These are phyloP conservation scores for Trissonchulus sp. DNA, from an alignment of 2,888 invertebrate genomes.

Conservation along the genomic window DNA sequence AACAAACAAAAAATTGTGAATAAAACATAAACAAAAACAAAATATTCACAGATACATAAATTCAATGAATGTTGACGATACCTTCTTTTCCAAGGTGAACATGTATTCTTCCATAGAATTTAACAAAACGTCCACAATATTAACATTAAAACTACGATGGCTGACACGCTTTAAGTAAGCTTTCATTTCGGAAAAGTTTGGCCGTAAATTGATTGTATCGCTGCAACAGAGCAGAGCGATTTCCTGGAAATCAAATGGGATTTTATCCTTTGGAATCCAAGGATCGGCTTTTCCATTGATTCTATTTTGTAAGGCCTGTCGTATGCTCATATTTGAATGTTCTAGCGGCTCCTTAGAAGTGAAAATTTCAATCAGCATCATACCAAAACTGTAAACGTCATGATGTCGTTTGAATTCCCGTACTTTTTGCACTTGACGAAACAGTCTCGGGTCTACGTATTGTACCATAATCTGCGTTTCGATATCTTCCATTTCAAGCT, in stretches of 20 bases:
- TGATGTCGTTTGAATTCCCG: not conserved
- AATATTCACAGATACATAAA: too few relatives aligned
- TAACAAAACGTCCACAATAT: not conserved
- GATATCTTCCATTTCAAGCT: not conserved
- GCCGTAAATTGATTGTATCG: not conserved
- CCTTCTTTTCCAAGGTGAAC: not conserved
- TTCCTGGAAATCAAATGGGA: not conserved
- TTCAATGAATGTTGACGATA: too few relatives aligned
- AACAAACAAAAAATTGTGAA: too few relatives aligned
- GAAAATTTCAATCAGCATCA: not conserved
- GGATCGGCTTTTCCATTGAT: not conserved
- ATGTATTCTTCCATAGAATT: not conserved
- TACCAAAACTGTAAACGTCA: constrained; percentile 1
- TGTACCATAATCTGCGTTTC: not conserved
- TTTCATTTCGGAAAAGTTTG: not conserved
- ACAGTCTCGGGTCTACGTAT: not conserved
- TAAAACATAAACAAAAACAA: too few relatives aligned
- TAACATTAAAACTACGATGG: not conserved
- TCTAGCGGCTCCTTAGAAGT: not conserved
- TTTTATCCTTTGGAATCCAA: not conserved
- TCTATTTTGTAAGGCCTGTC: not conserved
- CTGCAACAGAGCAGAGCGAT: not conserved
- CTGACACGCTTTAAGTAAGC: not conserved
- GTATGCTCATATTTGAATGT: not conserved
- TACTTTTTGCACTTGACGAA: not conserved